phyloP scores from a whole-genome alignment of 2,888 invertebrate genomes.

The Odontothrips loti region DNA sequence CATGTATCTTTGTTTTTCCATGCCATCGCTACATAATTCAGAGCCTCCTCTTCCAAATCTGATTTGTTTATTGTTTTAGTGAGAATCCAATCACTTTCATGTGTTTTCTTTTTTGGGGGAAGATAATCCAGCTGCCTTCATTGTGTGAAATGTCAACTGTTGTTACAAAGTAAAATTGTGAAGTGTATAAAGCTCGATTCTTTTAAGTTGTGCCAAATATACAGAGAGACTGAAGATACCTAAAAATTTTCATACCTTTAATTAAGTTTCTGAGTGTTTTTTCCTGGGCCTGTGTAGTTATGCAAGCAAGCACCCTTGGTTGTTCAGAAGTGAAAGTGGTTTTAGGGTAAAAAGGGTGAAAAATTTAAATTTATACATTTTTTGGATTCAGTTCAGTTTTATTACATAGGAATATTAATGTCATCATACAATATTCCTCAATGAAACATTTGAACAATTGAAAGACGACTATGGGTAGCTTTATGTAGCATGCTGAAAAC shows the following conservation, averaged over 20 bases:
- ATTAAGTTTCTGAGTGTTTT: background rate
- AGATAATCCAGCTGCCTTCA: background rate
- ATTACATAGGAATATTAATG: too few species aligned
- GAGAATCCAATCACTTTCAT: too few species aligned
- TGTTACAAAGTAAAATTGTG: background rate
- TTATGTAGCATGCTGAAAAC: too few species aligned
- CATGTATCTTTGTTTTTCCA: background rate
- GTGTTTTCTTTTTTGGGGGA: background rate
- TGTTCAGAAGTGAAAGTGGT: too few species aligned
- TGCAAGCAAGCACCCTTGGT: too few species aligned
- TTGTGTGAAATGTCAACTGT: background rate
- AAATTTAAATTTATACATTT: too few species aligned
- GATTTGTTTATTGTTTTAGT: background rate
- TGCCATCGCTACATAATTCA: background rate
- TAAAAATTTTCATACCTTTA: background rate
- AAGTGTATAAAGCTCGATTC: background rate
- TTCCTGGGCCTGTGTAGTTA: too few species aligned
- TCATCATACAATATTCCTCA: too few species aligned
- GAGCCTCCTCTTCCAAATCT: background rate
- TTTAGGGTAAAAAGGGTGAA: too few species aligned
- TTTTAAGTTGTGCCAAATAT: constrained; percentile 8
- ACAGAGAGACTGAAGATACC: background rate
- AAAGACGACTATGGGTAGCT: too few species aligned
- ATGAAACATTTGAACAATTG: too few species aligned
- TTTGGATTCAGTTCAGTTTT: too few species aligned